phyloP scores from a whole-genome alignment of 1,140 invertebrate species.

The Drosophila punjabiensis region DNA sequence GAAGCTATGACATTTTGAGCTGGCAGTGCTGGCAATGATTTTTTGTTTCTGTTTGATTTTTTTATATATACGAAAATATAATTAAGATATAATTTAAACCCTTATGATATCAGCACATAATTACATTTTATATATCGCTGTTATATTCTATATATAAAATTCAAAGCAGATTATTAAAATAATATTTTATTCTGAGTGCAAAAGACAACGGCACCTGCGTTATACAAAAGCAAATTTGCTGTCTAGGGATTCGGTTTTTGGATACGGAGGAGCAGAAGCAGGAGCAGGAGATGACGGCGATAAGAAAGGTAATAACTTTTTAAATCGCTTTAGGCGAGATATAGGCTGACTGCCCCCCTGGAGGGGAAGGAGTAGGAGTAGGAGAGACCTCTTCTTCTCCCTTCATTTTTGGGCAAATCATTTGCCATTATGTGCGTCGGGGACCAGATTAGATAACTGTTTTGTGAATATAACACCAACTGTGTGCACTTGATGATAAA shows the following conservation, averaged over 20 bases:
- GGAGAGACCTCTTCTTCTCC: background rate
- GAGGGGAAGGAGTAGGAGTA: background rate
- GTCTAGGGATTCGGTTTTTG: conserved; percentile 66
- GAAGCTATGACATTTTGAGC: no score
- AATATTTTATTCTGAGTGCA: conserved; percentile 13
- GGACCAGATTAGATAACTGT: conserved; percentile 53
- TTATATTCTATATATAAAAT: background rate
- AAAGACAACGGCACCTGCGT: conserved; percentile 13
- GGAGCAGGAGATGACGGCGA: conserved; percentile 45
- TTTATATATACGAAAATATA: no score
- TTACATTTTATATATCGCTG: no score
- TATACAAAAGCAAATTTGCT: conserved; percentile 46
- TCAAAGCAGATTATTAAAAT: background rate
- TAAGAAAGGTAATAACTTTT: conserved; percentile 80
- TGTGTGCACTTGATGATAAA: conserved; percentile 29
- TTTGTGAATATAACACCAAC: conserved; percentile 32
- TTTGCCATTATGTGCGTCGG: conserved; percentile 58
- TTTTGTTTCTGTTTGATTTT: no score
- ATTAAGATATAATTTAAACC: no score
- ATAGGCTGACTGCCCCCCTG: background rate
- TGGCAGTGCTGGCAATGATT: no score
- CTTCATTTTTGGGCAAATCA: conserved; percentile 52
- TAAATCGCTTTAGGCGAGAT: conserved; percentile 63
- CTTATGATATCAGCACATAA: no score
- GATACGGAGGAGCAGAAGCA: conserved; percentile 35